Base-by-base conservation (phyloP, 2,797 vertebrate genomes). In the Denticeps clupeoides region DNA sequence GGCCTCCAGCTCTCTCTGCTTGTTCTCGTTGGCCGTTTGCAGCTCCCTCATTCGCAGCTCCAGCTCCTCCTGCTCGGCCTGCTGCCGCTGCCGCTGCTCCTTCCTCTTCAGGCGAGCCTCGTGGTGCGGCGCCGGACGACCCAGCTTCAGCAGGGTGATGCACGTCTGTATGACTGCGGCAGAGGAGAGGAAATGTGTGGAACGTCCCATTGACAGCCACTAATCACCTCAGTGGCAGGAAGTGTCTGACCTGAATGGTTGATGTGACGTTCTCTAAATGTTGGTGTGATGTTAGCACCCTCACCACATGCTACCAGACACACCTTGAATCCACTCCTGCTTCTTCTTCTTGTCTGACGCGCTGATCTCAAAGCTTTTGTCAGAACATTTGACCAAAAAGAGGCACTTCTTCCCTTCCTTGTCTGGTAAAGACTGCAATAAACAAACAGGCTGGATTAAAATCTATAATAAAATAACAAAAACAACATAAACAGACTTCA, bases 321-420 rank as follows among this genome's bases (percentile, higher is more conserved):
- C 69, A 97, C 94, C 90, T 75, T 97, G 94, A 67, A 99, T 92
- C 94, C 94, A 98, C 59, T 99, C 94, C 67, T 95, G 95, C 54
- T 88, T 97, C 79, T 93, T 99, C 82, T 96, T 97, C 71, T 94
- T 97, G 75, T 97, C 94, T 1, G 93, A 94, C 2, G 85, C 93
- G 35, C 87, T 97, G 72, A 99, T 94, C 73, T 99, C 95, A 73
- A 90, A 98, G 59, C 81, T 88, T 72, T 97, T 99, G 12, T 87
- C 86, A 3, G 83, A 77, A 35, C 90, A 92, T 61, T 88, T 96
- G 68, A 98, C 82, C 56, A 90, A 79, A 62, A 97, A 89, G 53
- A 98, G 91, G 37, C 94, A 98, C 62, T 94, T 97, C 70, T 89
- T 97, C 26, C 92, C 95, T 37, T 99, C 95, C 79, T 88, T 96